These are phyloP conservation scores for Agrochola lychnidis DNA, from an alignment of 2,888 invertebrate genomes.

Conservation along the genomic window DNA sequence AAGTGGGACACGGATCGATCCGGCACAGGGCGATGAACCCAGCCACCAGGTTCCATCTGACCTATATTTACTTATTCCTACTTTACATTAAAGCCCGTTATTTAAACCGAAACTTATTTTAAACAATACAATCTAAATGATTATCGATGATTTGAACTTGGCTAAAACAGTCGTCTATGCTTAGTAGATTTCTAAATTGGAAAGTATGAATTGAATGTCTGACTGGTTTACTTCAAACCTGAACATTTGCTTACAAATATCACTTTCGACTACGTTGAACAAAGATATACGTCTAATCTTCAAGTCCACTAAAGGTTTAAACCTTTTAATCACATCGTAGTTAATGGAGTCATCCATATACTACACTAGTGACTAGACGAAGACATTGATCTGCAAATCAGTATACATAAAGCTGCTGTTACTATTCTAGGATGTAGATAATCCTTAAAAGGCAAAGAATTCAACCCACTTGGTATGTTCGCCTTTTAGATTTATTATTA, in stretches of 20 bases:
- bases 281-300: background rate
- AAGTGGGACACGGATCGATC: conserved; percentile 82
- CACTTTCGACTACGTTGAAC: conserved; percentile 13
- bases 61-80: conserved; percentile 66
- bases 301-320: background rate
- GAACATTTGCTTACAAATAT: conserved; percentile 15
- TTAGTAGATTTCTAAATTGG: conserved; percentile 29
- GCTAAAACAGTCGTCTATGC: background rate
- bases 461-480: conserved; percentile 16
- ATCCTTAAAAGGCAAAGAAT: conserved; percentile 24
- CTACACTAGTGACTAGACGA: background rate
- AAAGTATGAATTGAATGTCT: conserved; percentile 19
- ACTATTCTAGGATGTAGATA: conserved; percentile 31
- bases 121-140: background rate
- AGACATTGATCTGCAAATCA: conserved; percentile 34
- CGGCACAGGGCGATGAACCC: conserved; percentile 71
- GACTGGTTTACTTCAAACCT: conserved; percentile 22
- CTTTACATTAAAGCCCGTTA: conserved; percentile 43
- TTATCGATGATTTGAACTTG: background rate
- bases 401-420: conserved; percentile 22
- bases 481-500: conserved; percentile 33
- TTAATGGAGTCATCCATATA: background rate
- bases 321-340: background rate
- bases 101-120: conserved; percentile 12
- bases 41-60: conserved; percentile 59